A percentile compares a stretch with the other conserved stretches of the same genome.
Evolutionary conservation across 2,797 vertebrate genomes (phyloP).

Genomic region (Oreortyx pictus): DNA sequence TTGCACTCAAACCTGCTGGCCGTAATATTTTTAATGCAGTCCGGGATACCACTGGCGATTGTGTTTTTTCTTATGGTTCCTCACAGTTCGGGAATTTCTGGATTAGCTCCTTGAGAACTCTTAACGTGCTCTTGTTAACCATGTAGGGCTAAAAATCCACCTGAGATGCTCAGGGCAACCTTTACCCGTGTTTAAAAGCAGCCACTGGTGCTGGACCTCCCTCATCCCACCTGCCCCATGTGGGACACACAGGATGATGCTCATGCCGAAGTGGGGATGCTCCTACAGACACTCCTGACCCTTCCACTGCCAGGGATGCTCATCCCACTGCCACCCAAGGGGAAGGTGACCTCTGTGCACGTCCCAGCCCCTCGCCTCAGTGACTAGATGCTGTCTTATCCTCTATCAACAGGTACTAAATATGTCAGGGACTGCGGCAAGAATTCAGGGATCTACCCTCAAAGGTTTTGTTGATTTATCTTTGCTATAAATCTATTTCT

Average conservation of each 20-base stretch:
- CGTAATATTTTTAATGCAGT: neutral
- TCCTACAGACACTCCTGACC: accelerated
- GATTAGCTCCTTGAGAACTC: neutral
- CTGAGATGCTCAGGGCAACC: accelerated
- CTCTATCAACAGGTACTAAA: slow-evolving; percentile 41
- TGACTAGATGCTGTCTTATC: slow-evolving; percentile 18
- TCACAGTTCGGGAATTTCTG: neutral
- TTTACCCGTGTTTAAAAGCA: neutral
- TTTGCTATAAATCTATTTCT: slow-evolving; percentile 30
- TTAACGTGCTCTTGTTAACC: neutral
- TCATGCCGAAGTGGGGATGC: accelerated
- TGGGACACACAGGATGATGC: accelerated
- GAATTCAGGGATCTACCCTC: slow-evolving; percentile 43
- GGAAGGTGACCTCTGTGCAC: neutral
- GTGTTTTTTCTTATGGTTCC: neutral
- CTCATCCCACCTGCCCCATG: accelerated
- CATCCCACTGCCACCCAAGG: neutral
- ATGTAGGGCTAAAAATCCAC: accelerated
- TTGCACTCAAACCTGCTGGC: neutral
- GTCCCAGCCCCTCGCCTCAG: neutral
- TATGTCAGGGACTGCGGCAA: neutral
- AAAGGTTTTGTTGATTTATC: slow-evolving; percentile 52
- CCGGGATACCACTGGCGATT: neutral
- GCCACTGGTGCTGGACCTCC: accelerated
- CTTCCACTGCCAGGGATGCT: neutral